Percentiles rank a stretch among this genome's conserved stretches.
Conservation (phyloP, 1,140 invertebrate genomes). For the Calosoma granatense region DNA sequence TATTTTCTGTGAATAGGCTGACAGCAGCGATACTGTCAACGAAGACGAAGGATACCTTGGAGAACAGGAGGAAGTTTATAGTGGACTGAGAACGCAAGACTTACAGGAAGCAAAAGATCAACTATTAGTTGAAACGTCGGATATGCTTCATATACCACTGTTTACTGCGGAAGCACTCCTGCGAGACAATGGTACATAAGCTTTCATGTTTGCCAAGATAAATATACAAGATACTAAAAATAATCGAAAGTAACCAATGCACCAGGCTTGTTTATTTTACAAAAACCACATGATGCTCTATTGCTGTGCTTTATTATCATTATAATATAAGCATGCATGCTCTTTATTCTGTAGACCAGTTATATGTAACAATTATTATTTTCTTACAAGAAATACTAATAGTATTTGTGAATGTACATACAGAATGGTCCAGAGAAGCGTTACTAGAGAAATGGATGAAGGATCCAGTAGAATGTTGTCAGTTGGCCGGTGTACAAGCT, state of each 20-base stretch:
- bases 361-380: too few relatives aligned
- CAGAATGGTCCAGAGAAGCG: constrained; percentile 63
- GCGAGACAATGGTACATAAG: constrained; percentile 50
- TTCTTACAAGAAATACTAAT: too few relatives aligned
- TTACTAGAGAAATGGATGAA: constrained; percentile 62
- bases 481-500: constrained; percentile 54
- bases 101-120: constrained; percentile 68
- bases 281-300: too few relatives aligned
- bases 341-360: too few relatives aligned
- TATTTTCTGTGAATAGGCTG: constrained; percentile 27
- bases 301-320: too few relatives aligned
- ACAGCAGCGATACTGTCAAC: constrained; percentile 35
- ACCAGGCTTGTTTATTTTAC: too few relatives aligned
- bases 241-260: too few relatives aligned
- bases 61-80: constrained; percentile 47
- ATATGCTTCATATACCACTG: constrained; percentile 62
- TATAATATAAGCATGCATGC: too few relatives aligned
- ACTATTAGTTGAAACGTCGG: constrained; percentile 60
- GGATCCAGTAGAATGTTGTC: constrained; percentile 55
- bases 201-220: constrained; percentile 9
- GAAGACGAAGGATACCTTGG: constrained; percentile 34
- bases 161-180: constrained; percentile 64
- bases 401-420: too few relatives aligned
- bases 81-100: constrained; percentile 55
- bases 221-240: too few relatives aligned